These are phyloP conservation scores for Archips crataeganus DNA, from an alignment of 2,888 invertebrate genomes.

Conservation along the genomic window DNA sequence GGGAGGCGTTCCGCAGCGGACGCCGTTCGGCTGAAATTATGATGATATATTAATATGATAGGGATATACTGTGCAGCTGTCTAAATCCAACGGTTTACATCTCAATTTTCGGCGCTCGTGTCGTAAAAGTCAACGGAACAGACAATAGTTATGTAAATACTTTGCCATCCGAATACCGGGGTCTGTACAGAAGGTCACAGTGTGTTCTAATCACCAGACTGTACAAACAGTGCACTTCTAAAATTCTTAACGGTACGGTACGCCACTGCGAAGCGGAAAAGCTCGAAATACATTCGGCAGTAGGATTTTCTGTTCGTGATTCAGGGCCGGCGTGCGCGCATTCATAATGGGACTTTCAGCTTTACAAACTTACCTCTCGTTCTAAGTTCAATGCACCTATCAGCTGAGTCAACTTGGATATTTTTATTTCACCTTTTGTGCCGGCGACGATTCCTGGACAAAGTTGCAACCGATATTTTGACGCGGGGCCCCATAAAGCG, in stretches of 20 bases:
- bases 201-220: background rate
- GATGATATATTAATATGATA: background rate
- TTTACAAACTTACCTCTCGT: conserved; percentile 54
- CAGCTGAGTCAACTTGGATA: conserved; percentile 75
- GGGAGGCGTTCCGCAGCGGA: no score
- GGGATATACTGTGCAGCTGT: background rate
- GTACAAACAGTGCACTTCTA: background rate
- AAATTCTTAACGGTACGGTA: background rate
- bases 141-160: background rate
- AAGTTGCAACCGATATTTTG: conserved; percentile 69
- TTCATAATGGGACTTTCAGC: conserved; percentile 54
- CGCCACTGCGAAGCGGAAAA: background rate
- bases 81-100: background rate
- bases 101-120: background rate
- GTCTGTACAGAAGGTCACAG: background rate
- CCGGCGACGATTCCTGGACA: conserved; percentile 63
- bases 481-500: conserved; percentile 45
- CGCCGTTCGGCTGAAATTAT: no score
- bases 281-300: conserved; percentile 5
- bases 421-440: conserved; percentile 57
- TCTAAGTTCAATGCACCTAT: conserved; percentile 76
- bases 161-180: background rate
- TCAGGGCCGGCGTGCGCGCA: conserved; percentile 50
- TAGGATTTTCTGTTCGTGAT: conserved; percentile 45
- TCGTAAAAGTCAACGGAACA: background rate